phyloP scores from a whole-genome alignment of 2,888 invertebrate genomes.

The Ectropis crepuscularia region DNA sequence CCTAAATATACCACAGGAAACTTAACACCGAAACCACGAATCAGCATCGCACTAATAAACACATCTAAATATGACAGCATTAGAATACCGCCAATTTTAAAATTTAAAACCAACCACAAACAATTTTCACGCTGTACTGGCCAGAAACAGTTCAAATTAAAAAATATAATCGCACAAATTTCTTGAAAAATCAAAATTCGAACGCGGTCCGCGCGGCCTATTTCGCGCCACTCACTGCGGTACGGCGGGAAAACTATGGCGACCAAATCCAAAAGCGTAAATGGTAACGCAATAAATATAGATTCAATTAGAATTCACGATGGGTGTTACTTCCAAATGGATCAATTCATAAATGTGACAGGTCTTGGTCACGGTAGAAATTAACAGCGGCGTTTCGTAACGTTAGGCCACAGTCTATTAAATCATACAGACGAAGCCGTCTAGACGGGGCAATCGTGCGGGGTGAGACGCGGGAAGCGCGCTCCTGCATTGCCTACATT shows the following conservation, averaged over 20 bases:
- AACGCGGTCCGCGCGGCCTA: slow-evolving; percentile 59
- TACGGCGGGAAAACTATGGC: slow-evolving; percentile 56
- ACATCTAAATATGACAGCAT: slow-evolving; percentile 11
- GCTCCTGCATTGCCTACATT: too few species aligned
- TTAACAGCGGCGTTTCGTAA: background rate
- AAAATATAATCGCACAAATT: slow-evolving; percentile 14
- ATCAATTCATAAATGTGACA: slow-evolving; percentile 7
- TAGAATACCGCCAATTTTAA: background rate
- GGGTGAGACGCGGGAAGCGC: too few species aligned
- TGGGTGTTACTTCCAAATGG: slow-evolving; percentile 61
- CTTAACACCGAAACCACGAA: slow-evolving; percentile 27
- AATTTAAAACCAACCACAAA: slow-evolving; percentile 12
- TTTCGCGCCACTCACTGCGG: slow-evolving; percentile 53
- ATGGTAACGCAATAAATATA: slow-evolving; percentile 60
- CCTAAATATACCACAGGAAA: slow-evolving; percentile 35
- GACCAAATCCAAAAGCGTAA: slow-evolving; percentile 41
- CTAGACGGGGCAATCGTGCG: too few species aligned
- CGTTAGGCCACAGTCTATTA: too few species aligned
- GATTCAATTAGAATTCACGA: slow-evolving; percentile 64
- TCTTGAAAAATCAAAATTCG: slow-evolving; percentile 46
- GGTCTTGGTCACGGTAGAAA: slow-evolving; percentile 14
- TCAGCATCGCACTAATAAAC: slow-evolving; percentile 28
- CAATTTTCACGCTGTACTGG: slow-evolving; percentile 43
- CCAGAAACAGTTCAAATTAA: slow-evolving; percentile 49
- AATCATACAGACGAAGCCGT: too few species aligned